These are phyloP conservation scores for Lepisosteus oculatus DNA, from an alignment of 2,113 vertebrate species.

Conservation along the genomic window DNA sequence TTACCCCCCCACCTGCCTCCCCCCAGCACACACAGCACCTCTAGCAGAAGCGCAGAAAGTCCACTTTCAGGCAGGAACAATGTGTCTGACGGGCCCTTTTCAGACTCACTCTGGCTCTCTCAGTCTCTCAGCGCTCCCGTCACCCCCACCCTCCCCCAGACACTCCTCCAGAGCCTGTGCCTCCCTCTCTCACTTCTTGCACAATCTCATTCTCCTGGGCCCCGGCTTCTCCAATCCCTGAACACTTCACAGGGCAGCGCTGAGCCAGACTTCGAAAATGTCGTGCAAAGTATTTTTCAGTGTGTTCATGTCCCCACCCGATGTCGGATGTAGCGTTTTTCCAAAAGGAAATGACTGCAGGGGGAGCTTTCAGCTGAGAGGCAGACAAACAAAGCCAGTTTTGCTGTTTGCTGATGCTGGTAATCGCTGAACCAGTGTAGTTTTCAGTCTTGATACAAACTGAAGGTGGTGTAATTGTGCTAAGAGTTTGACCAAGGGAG, in stretches of 20 bases:
- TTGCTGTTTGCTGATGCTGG: background rate
- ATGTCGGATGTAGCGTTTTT: no score
- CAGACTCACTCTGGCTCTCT: constrained; percentile 12
- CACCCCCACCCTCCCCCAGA: constrained; percentile 36
- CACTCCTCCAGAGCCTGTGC: no score
- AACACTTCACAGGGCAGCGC: constrained; percentile 48
- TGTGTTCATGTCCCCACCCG: background rate
- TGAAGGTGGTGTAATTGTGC: constrained; percentile 48
- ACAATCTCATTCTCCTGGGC: constrained; percentile 72
- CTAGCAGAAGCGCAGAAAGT: constrained; percentile 17
- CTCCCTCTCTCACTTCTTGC: constrained; percentile 49
- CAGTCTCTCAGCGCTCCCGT: constrained; percentile 30
- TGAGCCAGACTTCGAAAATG: background rate
- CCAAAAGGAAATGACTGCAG: no score
- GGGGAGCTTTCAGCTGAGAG: no score
- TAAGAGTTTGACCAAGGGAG: constrained; percentile 48
- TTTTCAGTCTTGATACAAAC: constrained; percentile 25
- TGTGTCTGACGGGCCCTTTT: constrained; percentile 26
- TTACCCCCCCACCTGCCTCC: constrained; percentile 52
- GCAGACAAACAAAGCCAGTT: background rate
- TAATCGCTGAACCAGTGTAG: background rate
- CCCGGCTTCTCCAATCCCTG: constrained; percentile 47
- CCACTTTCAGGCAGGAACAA: constrained; percentile 26
- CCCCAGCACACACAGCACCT: constrained; percentile 3
- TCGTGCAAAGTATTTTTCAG: background rate